These are phyloP conservation scores for Anthonomus grandis DNA, from an alignment of 1,140 invertebrate species.

Conservation along the genomic window DNA sequence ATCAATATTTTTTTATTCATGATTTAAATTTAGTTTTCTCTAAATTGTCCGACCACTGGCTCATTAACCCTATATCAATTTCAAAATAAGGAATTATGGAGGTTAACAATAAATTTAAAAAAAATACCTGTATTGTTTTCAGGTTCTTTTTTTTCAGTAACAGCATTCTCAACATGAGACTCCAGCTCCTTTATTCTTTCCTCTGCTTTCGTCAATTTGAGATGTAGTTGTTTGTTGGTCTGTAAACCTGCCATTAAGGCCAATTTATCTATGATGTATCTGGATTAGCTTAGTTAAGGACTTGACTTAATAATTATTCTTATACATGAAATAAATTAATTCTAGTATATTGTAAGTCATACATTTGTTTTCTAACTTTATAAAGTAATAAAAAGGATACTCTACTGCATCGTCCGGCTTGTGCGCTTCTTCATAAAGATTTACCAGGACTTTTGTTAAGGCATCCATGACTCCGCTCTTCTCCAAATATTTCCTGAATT, in stretches of 20 bases:
- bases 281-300: background rate
- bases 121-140: too few relatives aligned
- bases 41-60: too few relatives aligned
- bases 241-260: slow-evolving; percentile 44
- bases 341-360: background rate
- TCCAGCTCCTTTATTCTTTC: slow-evolving; percentile 57
- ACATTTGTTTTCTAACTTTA: background rate
- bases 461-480: slow-evolving; percentile 87
- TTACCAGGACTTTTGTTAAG: slow-evolving; percentile 82
- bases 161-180: too few relatives aligned
- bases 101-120: too few relatives aligned
- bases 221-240: slow-evolving; percentile 48
- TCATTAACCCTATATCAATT: too few relatives aligned
- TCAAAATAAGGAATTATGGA: too few relatives aligned
- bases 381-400: slow-evolving; percentile 53
- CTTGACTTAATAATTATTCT: background rate
- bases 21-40: too few relatives aligned
- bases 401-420: slow-evolving; percentile 87
- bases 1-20: too few relatives aligned
- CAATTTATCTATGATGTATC: slow-evolving; percentile 50
- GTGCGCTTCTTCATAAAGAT: slow-evolving; percentile 86
- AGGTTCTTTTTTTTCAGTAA: too few relatives aligned
- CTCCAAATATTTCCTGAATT: slow-evolving; percentile 89
- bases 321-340: slow-evolving; percentile 2
- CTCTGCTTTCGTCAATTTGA: slow-evolving; percentile 56